Evolutionary conservation across 2,113 vertebrate genomes (phyloP).

Genomic region (Vimba vimba): DNA sequence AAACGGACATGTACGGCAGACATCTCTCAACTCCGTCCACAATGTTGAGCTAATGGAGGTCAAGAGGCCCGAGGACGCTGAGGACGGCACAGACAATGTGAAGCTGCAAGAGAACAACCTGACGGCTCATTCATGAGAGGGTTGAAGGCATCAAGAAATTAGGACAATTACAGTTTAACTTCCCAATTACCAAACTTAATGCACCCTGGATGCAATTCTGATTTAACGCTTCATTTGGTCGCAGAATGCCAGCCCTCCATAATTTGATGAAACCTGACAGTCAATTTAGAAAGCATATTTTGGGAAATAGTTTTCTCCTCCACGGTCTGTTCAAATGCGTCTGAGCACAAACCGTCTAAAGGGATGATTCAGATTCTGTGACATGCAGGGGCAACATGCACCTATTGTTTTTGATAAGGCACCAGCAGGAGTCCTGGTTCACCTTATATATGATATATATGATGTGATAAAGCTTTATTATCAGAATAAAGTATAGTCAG

Average conservation of each 20-base stretch:
- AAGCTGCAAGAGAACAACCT: slow-evolving; percentile 26
- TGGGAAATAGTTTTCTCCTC: slow-evolving; percentile 69
- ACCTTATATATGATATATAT: too few relatives aligned
- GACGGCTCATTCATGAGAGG: slow-evolving; percentile 30
- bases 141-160: slow-evolving; percentile 65
- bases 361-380: background rate
- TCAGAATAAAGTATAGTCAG: too few relatives aligned
- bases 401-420: background rate
- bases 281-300: slow-evolving; percentile 80
- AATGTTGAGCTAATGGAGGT: slow-evolving; percentile 19
- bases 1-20: background rate
- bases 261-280: slow-evolving; percentile 78
- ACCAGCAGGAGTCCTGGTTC: background rate
- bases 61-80: background rate
- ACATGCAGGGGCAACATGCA: background rate
- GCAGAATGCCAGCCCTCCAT: slow-evolving; percentile 64
- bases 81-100: background rate
- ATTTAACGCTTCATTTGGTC: slow-evolving; percentile 76
- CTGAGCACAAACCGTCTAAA: background rate
- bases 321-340: background rate
- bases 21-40: background rate
- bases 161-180: slow-evolving; percentile 67
- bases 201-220: slow-evolving; percentile 71
- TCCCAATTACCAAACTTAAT: slow-evolving; percentile 72
- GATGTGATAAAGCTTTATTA: too few relatives aligned